phyloP scores from a whole-genome alignment of 2,888 invertebrate species.

The Andrena trimmerana region DNA sequence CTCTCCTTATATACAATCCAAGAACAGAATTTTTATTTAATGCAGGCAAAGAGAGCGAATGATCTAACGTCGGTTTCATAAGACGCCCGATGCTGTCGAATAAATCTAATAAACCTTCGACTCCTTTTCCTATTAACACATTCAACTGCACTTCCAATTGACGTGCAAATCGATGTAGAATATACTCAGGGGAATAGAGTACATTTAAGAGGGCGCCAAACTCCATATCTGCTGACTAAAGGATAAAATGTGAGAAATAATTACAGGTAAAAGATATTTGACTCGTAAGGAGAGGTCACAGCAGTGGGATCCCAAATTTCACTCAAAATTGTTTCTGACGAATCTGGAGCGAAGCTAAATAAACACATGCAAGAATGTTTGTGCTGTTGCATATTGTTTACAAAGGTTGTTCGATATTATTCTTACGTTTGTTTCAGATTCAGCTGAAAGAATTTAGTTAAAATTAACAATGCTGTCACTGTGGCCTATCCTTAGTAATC shows the following conservation, averaged over 20 bases:
- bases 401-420: too few species aligned
- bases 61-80: constrained; percentile 85
- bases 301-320: too few species aligned
- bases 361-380: too few species aligned
- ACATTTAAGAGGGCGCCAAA: constrained; percentile 89
- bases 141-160: constrained; percentile 88
- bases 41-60: constrained; percentile 74
- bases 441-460: too few species aligned
- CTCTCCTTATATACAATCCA: constrained; percentile 93
- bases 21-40: constrained; percentile 84
- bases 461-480: too few species aligned
- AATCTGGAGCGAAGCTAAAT: too few species aligned
- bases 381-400: too few species aligned
- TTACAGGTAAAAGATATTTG: neutral
- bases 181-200: constrained; percentile 88
- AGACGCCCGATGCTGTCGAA: constrained; percentile 89
- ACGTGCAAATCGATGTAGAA: constrained; percentile 87
- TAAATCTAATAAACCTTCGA: constrained; percentile 87
- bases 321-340: too few species aligned
- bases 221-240: constrained; percentile 92
- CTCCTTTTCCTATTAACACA: constrained; percentile 87
- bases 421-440: too few species aligned
- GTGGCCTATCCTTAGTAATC: too few species aligned
- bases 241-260: constrained; percentile 58
- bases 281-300: too few species aligned